Percentiles rank a stretch among this genome's conserved stretches.
Conservation (phyloP, 2,113 vertebrate species). For the Lepidothrix coronata region DNA sequence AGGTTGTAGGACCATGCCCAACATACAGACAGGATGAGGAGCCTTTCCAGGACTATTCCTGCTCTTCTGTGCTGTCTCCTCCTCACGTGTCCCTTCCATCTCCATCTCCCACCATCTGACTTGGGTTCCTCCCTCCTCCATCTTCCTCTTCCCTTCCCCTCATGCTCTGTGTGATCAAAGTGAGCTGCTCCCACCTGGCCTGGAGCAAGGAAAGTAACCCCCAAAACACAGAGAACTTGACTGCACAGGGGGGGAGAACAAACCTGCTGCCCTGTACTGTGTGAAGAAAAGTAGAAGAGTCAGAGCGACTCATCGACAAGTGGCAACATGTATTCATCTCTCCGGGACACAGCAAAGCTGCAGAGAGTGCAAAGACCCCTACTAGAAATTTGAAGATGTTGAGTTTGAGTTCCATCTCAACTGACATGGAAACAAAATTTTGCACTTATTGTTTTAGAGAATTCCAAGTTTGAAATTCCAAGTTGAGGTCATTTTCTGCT, state of each 20-base stretch:
- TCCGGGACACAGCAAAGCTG: background rate
- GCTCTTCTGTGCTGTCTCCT: background rate
- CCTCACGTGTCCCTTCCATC: background rate
- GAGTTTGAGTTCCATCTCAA: background rate
- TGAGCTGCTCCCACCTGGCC: background rate
- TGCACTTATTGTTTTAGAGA: background rate
- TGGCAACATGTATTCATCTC: background rate
- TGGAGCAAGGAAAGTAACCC: background rate
- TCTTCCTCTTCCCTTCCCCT: background rate
- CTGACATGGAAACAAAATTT: background rate
- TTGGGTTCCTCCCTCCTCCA: background rate
- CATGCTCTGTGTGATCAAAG: background rate
- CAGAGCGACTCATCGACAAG: background rate
- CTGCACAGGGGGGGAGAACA: background rate
- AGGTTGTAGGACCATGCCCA: background rate
- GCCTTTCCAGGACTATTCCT: background rate
- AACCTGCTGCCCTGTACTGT: background rate
- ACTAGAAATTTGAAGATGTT: background rate
- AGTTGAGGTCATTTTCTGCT: background rate
- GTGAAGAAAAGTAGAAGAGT: background rate
- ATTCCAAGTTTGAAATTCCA: background rate
- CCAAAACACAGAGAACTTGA: background rate
- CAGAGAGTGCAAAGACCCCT: background rate
- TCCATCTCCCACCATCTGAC: background rate
- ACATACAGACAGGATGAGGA: background rate